A percentile compares a stretch with the other conserved stretches of the same genome.
phyloP scores from a whole-genome alignment of 1,140 invertebrate genomes.

The Amyelois transitella region DNA sequence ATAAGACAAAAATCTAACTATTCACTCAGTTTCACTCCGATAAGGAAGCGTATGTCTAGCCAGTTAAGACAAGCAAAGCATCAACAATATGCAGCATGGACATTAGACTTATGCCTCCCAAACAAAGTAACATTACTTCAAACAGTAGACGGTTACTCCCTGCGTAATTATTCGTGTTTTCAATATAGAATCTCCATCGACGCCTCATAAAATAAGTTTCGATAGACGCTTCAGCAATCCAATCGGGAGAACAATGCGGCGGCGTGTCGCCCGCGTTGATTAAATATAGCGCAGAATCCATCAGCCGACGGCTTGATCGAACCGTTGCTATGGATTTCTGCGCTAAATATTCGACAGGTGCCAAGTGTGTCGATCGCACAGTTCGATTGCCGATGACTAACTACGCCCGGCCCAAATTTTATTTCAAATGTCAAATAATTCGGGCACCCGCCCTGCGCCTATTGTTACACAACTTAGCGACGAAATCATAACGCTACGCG shows the following conservation, averaged over 20 bases:
- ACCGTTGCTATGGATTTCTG: constrained; percentile 71
- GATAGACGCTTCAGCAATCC: constrained; percentile 38
- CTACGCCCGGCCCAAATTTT: constrained; percentile 62
- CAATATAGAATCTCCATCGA: constrained; percentile 26
- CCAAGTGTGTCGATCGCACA: constrained; percentile 70
- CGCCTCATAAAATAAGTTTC: constrained; percentile 37
- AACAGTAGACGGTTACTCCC: not conserved
- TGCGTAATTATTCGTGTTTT: constrained; percentile 16
- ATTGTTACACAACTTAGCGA: constrained; percentile 5
- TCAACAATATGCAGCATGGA: no score
- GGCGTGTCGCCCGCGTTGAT: constrained; percentile 51
- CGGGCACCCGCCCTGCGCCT: constrained; percentile 53
- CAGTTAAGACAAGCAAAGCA: no score
- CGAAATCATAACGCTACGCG: not conserved
- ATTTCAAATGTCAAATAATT: constrained; percentile 74
- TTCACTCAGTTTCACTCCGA: no score
- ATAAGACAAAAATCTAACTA: no score
- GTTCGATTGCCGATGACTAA: constrained; percentile 70
- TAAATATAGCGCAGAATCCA: constrained; percentile 72
- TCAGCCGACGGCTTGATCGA: constrained; percentile 51
- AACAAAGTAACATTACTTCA: not conserved
- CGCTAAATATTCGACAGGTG: constrained; percentile 73
- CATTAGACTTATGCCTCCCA: no score
- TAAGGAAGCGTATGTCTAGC: no score
- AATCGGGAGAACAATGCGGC: constrained; percentile 60